phyloP scores from a whole-genome alignment of 2,113 vertebrate genomes.

The Psilopsiagon aymara region DNA sequence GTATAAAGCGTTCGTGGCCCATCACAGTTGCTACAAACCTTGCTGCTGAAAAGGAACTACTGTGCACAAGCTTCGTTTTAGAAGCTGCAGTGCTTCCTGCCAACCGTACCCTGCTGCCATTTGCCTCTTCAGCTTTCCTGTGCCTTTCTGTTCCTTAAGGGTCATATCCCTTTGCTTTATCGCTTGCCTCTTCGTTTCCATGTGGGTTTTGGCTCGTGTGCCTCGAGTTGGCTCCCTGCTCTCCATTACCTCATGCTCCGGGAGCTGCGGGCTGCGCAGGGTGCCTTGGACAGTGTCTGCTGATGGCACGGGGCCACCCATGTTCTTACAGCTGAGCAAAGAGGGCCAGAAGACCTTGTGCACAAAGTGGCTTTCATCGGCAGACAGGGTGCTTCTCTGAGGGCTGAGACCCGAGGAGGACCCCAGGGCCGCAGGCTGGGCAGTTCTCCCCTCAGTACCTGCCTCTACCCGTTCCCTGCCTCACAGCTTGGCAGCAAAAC shows the following conservation, averaged over 20 bases:
- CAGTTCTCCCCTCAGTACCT: background rate
- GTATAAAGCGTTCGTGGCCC: conserved; percentile 6
- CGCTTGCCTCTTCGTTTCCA: background rate
- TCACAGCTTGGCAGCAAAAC: background rate
- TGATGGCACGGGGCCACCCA: background rate
- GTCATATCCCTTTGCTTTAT: background rate
- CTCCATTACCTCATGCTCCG: conserved; percentile 15
- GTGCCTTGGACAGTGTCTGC: background rate
- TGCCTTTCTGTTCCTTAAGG: background rate
- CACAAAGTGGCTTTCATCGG: background rate
- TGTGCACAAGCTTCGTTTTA: background rate
- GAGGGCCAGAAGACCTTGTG: background rate
- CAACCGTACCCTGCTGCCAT: background rate
- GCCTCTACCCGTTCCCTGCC: background rate
- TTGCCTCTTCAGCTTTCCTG: background rate
- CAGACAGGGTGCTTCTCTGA: background rate
- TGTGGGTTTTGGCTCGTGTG: background rate
- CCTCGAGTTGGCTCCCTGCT: background rate
- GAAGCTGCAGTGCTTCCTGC: background rate
- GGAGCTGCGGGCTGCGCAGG: background rate
- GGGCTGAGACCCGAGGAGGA: background rate
- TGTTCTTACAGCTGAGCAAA: background rate
- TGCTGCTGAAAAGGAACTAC: background rate
- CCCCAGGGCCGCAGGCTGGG: accelerated
- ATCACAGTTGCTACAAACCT: background rate